A percentile compares a stretch with the other conserved stretches of the same genome.
Evolutionary conservation across 2,113 vertebrate genomes (phyloP).

Genomic region (Sphyrna mokarran): DNA sequence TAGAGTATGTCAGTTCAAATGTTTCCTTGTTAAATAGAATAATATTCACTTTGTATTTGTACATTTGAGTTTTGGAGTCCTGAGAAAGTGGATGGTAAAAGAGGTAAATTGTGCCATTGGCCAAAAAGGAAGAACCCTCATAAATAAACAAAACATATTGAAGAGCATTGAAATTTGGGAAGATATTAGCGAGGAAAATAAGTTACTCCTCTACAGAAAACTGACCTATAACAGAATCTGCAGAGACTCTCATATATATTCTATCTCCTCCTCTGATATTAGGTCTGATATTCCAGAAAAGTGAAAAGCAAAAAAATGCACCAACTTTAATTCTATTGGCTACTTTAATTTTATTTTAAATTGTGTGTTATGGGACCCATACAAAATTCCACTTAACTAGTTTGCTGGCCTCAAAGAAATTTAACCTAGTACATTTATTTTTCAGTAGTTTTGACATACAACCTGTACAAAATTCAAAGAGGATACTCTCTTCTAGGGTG

Average conservation of each 20-base stretch:
- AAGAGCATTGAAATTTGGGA: neutral
- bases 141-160: neutral
- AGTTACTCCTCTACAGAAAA: neutral
- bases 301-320: slow-evolving; percentile 8
- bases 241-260: neutral
- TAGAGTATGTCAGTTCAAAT: neutral
- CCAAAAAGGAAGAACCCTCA: neutral
- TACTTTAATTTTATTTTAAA: slow-evolving; percentile 35
- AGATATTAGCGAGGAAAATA: neutral
- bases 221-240: neutral
- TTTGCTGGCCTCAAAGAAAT: slow-evolving; percentile 16
- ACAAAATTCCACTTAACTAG: neutral
- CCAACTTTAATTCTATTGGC: slow-evolving; percentile 16
- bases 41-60: neutral
- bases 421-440: neutral
- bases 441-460: slow-evolving; percentile 36
- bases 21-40: neutral
- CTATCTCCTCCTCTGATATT: neutral
- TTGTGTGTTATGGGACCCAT: slow-evolving; percentile 13
- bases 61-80: neutral
- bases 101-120: neutral
- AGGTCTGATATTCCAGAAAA: neutral
- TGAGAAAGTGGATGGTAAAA: neutral
- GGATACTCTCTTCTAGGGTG: neutral
- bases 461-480: slow-evolving; percentile 15